Conservation (phyloP, 2,888 invertebrate genomes). For the Syrphus vitripennis region DNA sequence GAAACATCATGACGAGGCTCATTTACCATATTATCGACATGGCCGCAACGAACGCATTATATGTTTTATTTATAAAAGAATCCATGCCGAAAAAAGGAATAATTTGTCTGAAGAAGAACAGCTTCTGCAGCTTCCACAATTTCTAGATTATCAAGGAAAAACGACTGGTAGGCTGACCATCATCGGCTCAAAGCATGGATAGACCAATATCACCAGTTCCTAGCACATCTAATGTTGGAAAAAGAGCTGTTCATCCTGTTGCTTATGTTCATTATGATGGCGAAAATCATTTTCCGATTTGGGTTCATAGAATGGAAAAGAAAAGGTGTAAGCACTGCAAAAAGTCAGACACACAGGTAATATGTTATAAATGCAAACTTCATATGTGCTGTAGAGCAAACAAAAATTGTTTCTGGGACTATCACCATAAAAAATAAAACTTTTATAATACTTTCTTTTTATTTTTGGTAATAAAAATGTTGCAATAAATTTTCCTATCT, state of each 20-base stretch:
- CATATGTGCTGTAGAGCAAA: not conserved
- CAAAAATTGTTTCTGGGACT: constrained; percentile 5
- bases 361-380: not conserved
- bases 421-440: not conserved
- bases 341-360: not conserved
- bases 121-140: not conserved
- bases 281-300: not conserved
- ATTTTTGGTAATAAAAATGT: too few relatives aligned
- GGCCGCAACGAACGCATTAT: not conserved
- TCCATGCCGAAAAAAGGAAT: not conserved
- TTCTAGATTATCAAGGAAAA: not conserved
- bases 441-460: too few relatives aligned
- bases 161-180: not conserved
- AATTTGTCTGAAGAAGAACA: not conserved
- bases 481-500: too few relatives aligned
- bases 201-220: not conserved
- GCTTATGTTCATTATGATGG: not conserved
- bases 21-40: not conserved
- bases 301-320: not conserved
- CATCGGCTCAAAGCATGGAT: not conserved
- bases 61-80: not conserved
- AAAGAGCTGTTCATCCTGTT: not conserved
- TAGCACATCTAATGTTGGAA: not conserved
- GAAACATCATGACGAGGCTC: not conserved
- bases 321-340: too few relatives aligned